phyloP scores from a whole-genome alignment of 2,797 vertebrate species.

The Staurois parvus region DNA sequence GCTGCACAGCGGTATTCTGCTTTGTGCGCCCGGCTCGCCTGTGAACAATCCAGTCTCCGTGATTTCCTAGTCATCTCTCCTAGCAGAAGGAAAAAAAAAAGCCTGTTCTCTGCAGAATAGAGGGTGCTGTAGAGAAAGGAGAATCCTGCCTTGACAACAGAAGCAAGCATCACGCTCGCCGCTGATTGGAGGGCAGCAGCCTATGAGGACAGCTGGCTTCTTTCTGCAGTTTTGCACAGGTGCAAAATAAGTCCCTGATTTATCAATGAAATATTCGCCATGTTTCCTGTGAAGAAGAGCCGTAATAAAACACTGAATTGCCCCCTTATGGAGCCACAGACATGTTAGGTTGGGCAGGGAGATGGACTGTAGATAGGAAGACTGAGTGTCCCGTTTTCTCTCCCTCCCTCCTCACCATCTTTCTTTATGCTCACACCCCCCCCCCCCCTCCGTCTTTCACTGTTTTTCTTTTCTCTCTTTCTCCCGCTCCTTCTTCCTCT shows the following conservation, averaged over 20 bases:
- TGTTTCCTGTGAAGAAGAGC: constrained; percentile 2
- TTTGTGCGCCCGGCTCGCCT: constrained; percentile 45
- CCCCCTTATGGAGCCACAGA: neutral
- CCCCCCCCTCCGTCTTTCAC: neutral
- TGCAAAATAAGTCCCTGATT: constrained; percentile 56
- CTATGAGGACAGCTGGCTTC: constrained; percentile 34
- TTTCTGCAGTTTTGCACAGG: constrained; percentile 58
- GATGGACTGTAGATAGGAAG: neutral
- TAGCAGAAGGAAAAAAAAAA: constrained; percentile 32
- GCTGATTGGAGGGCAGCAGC: constrained; percentile 46
- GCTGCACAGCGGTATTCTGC: constrained; percentile 30
- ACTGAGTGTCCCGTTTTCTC: no score
- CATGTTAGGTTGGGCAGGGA: neutral
- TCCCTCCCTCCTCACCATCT: neutral
- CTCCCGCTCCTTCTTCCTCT: no score
- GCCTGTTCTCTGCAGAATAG: constrained; percentile 65
- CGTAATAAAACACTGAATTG: neutral
- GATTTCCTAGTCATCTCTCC: constrained; percentile 37
- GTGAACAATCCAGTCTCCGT: constrained; percentile 63
- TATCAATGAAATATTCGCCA: constrained; percentile 56
- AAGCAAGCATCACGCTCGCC: constrained; percentile 17
- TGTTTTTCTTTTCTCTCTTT: no score
- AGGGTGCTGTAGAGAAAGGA: constrained; percentile 66
- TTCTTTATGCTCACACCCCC: neutral
- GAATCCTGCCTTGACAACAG: constrained; percentile 61